Evolutionary conservation across 1,140 invertebrate species (phyloP).

Genomic region (Mamestra configurata): DNA sequence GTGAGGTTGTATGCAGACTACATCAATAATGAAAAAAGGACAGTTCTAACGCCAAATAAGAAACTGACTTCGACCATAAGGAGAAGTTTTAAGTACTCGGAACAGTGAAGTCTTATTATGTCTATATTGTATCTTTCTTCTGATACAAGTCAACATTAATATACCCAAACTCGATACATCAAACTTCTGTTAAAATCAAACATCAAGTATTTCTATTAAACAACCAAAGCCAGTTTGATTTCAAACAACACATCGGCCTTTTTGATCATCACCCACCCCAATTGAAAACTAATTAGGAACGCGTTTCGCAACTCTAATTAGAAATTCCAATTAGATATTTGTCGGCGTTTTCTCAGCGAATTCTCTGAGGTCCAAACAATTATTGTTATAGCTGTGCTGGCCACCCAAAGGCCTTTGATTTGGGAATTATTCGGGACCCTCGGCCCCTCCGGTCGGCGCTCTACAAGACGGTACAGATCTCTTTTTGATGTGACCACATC

Average conservation of each 20-base stretch:
- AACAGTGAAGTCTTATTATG: too few species aligned
- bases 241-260: slow-evolving; percentile 47
- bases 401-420: slow-evolving; percentile 82
- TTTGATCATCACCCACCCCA: slow-evolving; percentile 55
- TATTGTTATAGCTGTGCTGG: slow-evolving; percentile 81
- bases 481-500: slow-evolving; percentile 85
- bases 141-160: too few species aligned
- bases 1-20: too few species aligned
- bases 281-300: slow-evolving; percentile 77
- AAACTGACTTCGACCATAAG: too few species aligned
- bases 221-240: slow-evolving; percentile 33
- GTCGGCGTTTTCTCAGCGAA: slow-evolving; percentile 70
- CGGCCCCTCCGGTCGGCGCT: slow-evolving; percentile 35
- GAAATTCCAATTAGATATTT: slow-evolving; percentile 87
- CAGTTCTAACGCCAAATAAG: too few species aligned
- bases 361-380: slow-evolving; percentile 79
- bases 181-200: neutral
- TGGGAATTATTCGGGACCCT: slow-evolving; percentile 67
- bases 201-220: slow-evolving; percentile 31
- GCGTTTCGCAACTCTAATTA: slow-evolving; percentile 79
- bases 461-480: slow-evolving; percentile 67
- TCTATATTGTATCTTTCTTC: too few species aligned
- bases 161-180: neutral
- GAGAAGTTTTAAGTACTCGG: too few species aligned
- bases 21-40: too few species aligned